Percentiles rank a stretch among this genome's conserved stretches.
These are phyloP conservation scores for Mico argentatus DNA, from an alignment of 2,797 vertebrate genomes.

Conservation along the genomic window DNA sequence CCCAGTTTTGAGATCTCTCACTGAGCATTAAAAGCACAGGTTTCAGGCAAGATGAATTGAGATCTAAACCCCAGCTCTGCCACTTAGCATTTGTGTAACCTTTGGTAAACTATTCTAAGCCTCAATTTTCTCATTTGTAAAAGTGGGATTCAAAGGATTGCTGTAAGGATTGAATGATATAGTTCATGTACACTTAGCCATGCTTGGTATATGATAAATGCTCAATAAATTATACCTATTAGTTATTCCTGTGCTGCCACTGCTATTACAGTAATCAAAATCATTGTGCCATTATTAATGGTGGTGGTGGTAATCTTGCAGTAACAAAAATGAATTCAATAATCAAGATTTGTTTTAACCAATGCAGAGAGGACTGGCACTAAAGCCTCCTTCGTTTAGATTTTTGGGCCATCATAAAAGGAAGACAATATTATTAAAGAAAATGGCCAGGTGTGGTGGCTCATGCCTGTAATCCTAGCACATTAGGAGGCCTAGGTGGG, in stretches of 20 bases:
- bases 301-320: not conserved
- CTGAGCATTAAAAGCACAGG: not conserved
- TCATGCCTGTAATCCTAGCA: not conserved
- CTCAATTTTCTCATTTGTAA: conserved; percentile 13
- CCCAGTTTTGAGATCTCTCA: not conserved
- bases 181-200: not conserved
- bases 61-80: not conserved
- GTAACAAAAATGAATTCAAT: conserved; percentile 30
- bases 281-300: not conserved
- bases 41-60: not conserved
- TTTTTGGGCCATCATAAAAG: not conserved
- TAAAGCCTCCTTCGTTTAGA: not conserved
- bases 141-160: not conserved
- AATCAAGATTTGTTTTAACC: not conserved
- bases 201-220: not conserved
- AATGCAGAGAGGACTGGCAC: not conserved
- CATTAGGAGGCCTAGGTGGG: not conserved
- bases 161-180: not conserved
- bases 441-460: not conserved
- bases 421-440: not conserved
- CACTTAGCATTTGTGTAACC: not conserved
- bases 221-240: not conserved
- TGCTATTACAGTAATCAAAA: not conserved
- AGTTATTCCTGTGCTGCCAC: not conserved
- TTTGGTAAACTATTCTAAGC: conserved; percentile 14